Evolutionary conservation across 2,888 invertebrate genomes (phyloP), one percentile per base, ranked within the genome.

Genomic region (Tortricodes alternella): DNA sequence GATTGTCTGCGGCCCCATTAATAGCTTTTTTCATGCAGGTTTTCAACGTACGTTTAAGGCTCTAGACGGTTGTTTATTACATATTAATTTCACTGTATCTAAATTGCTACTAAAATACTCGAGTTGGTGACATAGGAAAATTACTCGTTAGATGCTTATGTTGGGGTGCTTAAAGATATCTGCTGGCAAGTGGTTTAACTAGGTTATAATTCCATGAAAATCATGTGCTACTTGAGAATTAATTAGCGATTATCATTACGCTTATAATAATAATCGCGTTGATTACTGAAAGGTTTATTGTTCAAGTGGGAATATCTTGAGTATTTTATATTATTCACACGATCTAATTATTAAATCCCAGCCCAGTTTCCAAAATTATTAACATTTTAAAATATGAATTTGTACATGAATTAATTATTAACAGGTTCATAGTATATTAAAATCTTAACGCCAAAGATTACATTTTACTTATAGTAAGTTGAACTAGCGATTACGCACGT

Each of bases 181-280:
- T 78, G 67, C 70, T 43, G 37, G 29, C 66, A 66, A 84, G 81
- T 83, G 79, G 74, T 81, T 80, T 79, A 87, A 86, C 83, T 86
- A 78, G 89, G 85, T 88, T 88, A 87, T 83, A 83, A 87, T 83
- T 83, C 78, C 78, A 80, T 85, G 78, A 80, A 81, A 82, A 83
- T 83, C 80, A 76, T 72, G 69, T 61, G 63, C 71, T 77, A 83
- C 85, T 88, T 73, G 74, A 87, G 84, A 76, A 78, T 82, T 85
- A 80, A 84, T 85, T 82, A 80, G 75, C 76, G 85, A 85, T 89
- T 80, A 90, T 89, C 85, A 83, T 73, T 71, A 64, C 64, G 65
- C 74, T 71, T 79, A 44, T 16, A 79, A 79, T 83, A 83, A 83
- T 80, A 79, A 80, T 77, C 71, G 75, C 67, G 65, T 74, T 66